Conservation (phyloP, 2,888 invertebrate species). For the Bhutanitis thaidina region DNA sequence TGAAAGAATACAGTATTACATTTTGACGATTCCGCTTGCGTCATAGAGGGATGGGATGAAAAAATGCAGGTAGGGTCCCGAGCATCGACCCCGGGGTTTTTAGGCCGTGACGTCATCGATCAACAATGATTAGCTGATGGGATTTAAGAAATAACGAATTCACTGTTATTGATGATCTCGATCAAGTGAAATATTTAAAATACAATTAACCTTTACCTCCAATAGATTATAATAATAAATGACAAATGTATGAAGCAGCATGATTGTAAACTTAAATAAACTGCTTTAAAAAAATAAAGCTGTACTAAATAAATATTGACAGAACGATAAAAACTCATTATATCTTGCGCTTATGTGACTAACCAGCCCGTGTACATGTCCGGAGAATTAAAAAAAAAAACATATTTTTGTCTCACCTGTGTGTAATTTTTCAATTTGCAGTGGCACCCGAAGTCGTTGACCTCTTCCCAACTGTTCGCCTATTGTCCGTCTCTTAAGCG, state of each 20-base stretch:
- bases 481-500: constrained; percentile 57
- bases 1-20: constrained; percentile 37
- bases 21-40: constrained; percentile 54
- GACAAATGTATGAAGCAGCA: no score
- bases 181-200: constrained; percentile 6
- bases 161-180: constrained; percentile 14
- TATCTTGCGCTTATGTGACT: background rate
- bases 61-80: constrained; percentile 72
- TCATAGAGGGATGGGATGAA: constrained; percentile 70
- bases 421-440: constrained; percentile 75
- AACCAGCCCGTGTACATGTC: constrained; percentile 18
- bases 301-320: no score
- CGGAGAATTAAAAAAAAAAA: constrained; percentile 24
- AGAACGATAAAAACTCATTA: no score
- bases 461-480: constrained; percentile 73
- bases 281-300: no score
- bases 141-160: constrained; percentile 45
- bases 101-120: constrained; percentile 61
- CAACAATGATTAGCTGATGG: constrained; percentile 36
- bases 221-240: no score
- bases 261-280: no score
- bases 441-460: constrained; percentile 65
- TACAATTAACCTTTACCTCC: no score
- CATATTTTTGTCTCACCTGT: constrained; percentile 47
- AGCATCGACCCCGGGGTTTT: constrained; percentile 69